Evolutionary conservation across 2,888 invertebrate genomes (phyloP).

Genomic region (Hirtodrosophila duncani): DNA sequence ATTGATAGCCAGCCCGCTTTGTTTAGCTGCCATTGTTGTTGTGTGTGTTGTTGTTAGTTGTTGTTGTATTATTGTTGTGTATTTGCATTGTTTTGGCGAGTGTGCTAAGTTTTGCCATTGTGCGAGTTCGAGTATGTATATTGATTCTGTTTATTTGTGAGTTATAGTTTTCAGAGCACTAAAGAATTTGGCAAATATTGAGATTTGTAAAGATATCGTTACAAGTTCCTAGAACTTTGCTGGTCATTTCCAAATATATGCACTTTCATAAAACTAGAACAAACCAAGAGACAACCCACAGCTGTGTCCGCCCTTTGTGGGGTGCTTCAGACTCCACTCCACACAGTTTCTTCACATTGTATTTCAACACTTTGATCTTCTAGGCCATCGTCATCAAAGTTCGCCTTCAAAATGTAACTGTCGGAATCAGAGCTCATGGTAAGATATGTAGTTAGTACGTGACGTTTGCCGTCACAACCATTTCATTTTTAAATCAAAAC

Average conservation of each 20-base stretch:
- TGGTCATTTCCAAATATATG: too few species aligned
- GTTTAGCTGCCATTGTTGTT: background rate
- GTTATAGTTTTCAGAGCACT: slow-evolving; percentile 27
- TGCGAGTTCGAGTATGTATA: background rate
- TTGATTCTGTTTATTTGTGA: slow-evolving; percentile 31
- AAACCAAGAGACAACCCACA: too few species aligned
- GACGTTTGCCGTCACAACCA: slow-evolving; percentile 30
- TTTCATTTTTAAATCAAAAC: slow-evolving; percentile 36
- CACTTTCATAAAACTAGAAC: too few species aligned
- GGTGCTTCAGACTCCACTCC: too few species aligned
- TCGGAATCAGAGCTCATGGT: slow-evolving; percentile 55
- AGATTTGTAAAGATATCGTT: too few species aligned
- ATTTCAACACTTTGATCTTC: background rate
- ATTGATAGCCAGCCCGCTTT: slow-evolving; percentile 8
- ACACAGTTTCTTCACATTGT: too few species aligned
- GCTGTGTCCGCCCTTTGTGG: too few species aligned
- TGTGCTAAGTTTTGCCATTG: slow-evolving; percentile 18
- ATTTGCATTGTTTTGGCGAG: slow-evolving; percentile 53
- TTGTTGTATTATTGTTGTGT: slow-evolving; percentile 21
- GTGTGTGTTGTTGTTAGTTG: slow-evolving; percentile 8
- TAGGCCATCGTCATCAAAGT: slow-evolving; percentile 19
- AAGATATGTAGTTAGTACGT: slow-evolving; percentile 46
- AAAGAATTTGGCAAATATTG: too few species aligned
- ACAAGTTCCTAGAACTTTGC: too few species aligned
- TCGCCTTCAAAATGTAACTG: slow-evolving; percentile 46